Percentiles rank a stretch among this genome's conserved stretches.
phyloP scores from a whole-genome alignment of 2,797 vertebrate genomes.

The Halcyon leucocephala region DNA sequence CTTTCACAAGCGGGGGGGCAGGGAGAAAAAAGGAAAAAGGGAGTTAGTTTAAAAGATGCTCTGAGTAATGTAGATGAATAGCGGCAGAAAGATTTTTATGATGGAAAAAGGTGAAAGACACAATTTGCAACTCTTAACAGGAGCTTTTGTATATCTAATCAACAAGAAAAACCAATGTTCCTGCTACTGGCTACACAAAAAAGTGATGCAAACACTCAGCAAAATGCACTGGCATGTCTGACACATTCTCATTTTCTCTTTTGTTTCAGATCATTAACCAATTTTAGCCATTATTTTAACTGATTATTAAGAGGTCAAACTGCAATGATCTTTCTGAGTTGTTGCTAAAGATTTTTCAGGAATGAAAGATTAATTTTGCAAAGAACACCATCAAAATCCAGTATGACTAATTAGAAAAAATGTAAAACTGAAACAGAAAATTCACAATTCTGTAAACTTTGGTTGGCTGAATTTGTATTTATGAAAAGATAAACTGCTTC shows the following conservation, averaged over 20 bases:
- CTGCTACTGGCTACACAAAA: not conserved
- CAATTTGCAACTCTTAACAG: not conserved
- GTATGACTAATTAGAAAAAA: not conserved
- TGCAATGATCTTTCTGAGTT: not conserved
- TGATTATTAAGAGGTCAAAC: not conserved
- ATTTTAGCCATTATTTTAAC: not conserved
- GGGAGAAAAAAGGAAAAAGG: fast-evolving
- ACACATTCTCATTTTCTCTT: not conserved
- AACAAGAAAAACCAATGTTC: not conserved
- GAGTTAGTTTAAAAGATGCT: not conserved
- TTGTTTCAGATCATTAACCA: not conserved
- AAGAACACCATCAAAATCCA: not conserved
- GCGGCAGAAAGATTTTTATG: not conserved
- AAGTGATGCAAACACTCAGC: not conserved
- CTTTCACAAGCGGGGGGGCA: not conserved
- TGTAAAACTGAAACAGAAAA: not conserved
- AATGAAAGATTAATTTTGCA: not conserved
- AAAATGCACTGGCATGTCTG: not conserved
- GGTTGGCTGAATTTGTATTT: not conserved
- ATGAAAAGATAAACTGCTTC: not conserved
- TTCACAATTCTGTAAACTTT: not conserved
- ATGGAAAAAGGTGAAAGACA: not conserved
- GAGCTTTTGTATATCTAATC: not conserved
- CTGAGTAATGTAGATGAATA: not conserved
- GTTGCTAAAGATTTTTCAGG: not conserved